Evolutionary conservation across 2,888 invertebrate species (phyloP), one percentile per base, ranked within the genome.

Genomic region (Xanthostigma xanthostigma): DNA sequence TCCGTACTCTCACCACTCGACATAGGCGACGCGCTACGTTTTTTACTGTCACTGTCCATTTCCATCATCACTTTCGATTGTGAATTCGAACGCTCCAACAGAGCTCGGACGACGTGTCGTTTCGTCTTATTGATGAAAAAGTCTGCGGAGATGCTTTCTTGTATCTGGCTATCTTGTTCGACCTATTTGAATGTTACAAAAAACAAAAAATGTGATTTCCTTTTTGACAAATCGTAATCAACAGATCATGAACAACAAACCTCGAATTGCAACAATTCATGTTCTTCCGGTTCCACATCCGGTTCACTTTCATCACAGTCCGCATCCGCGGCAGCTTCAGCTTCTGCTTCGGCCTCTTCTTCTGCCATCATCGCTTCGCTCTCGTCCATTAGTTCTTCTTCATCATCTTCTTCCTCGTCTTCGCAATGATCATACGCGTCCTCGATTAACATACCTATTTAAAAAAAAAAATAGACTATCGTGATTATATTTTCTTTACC

Each of bases 331-430:
- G 47, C 49, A n/a, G 45, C 17, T 27, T 11, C 11, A 6, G 14
- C 62, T 27, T 11, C 11, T 2, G 14, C 62, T 27, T 45, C 45
- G 13, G 38, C 45, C 33, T 45, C 39, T 17, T 17, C 17, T 17
- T 58, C 58, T 12, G 58, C 59, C 8, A 56, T 56, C 8, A 58
- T 57, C 13, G 51, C 53, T 10, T 50, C 45, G n/a, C 49, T 53
- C 12, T 52, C 51, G 2, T 55, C 53, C 17, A 43, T 45, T 41
- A 49, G 48, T 36, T 54, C 56, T 36, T 54, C 56, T 48, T 56
- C 54, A 40, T 53, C 53, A 41, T 50, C 52, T 33, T 53, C 53
- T 11, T 51, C 53, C 13, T 56, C 55, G 5, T 56, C 55, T 36
- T 55, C 50, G n/a, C 39, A 48, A 36, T 51, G 44, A 14, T 44